Evolutionary conservation across 2,888 invertebrate genomes (phyloP), one percentile per base, ranked within the genome.

Genomic region (Agrochola circellaris): DNA sequence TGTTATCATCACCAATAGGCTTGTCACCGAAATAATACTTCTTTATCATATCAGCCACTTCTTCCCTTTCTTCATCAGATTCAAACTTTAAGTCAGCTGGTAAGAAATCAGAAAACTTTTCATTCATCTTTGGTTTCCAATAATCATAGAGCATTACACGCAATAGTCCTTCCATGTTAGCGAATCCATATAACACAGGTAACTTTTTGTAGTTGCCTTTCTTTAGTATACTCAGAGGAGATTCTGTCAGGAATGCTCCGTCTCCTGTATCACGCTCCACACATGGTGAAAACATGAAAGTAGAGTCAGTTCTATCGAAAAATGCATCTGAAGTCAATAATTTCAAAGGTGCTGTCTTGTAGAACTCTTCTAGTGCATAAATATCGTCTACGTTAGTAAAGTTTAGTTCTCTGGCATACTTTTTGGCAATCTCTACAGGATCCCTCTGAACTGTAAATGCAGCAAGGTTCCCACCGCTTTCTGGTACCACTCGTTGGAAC

Each of bases 1-100:
- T 71, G 11, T 54, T 80, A 2, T 61, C 72, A 17, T 80, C 60
- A 17, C 42, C 34, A 2, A 77, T 30, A 4, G 81, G 42, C 34
- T 77, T 54, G 7, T 77, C 81, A 15, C 81, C 77, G 7, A 77
- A 80, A 54, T 77, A 77, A 54, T 26, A 77, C 11, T 34, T 71
- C 34, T 72, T 80, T 9, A 72, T 26, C 72, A 61, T 61, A 20
- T 26, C 0, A 23, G 81, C 77, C 9, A 80, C 73, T 62, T 83
- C n/a, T 77, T 91, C 85, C 84, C 87, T 92, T 79, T 93, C 90
- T 15, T 86, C 82, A 2, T 91, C 84, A 65, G 73, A 89, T 48
- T 89, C 64, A 82, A 95, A 94, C 20, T 89, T 76, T 13, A 95
- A 88, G 71, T 94, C 92, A 61, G 82, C 88, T 1, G 94, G 93